Evolutionary conservation across 2,797 vertebrate genomes (phyloP).

Genomic region (Otus scops): DNA sequence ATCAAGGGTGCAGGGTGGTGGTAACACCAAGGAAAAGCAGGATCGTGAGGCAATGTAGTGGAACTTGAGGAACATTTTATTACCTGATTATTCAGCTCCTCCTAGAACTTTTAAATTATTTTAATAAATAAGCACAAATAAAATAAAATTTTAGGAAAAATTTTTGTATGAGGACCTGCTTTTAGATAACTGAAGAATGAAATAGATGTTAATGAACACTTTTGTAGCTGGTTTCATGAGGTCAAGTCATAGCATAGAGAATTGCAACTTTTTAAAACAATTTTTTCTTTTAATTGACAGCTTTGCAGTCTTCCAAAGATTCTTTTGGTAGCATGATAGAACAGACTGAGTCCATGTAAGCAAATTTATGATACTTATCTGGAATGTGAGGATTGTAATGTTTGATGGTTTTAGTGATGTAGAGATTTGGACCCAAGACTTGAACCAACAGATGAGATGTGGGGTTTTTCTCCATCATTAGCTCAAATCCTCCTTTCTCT

Average conservation of each 20-base stretch:
- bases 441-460: neutral
- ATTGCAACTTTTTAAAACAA: neutral
- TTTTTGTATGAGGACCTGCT: neutral
- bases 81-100: neutral
- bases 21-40: neutral
- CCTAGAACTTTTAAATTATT: neutral
- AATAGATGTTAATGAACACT: neutral
- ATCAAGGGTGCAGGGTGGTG: fast-evolving
- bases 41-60: neutral
- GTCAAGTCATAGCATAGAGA: neutral
- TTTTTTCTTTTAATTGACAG: neutral
- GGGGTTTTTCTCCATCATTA: fast-evolving
- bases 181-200: neutral
- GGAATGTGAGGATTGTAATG: neutral
- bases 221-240: neutral
- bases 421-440: neutral
- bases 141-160: neutral
- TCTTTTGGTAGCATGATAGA: neutral
- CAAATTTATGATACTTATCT: neutral
- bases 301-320: neutral
- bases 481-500: neutral
- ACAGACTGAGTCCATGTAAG: neutral
- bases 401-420: neutral
- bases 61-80: neutral
- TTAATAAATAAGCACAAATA: neutral